Evolutionary conservation across 2,797 vertebrate genomes (phyloP).

Genomic region (Megalops cyprinoides): DNA sequence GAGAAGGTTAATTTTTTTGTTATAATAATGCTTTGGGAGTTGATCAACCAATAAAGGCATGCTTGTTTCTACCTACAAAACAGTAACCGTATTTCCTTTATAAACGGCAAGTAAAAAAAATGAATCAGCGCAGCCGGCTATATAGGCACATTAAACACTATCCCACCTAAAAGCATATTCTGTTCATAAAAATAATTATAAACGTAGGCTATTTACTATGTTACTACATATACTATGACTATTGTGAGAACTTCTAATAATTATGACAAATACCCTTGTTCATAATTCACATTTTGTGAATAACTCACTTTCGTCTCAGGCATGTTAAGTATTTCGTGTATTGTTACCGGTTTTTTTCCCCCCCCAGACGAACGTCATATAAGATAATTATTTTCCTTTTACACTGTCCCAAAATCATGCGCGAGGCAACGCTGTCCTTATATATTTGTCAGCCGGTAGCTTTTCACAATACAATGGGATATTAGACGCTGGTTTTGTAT

Average conservation of each 20-base stretch:
- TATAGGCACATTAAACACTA: not conserved
- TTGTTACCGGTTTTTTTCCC: too few relatives aligned
- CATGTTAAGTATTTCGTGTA: not conserved
- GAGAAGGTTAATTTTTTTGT: not conserved
- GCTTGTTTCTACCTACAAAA: too few relatives aligned
- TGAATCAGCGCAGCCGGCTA: not conserved
- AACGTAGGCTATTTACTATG: not conserved
- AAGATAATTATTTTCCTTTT: too few relatives aligned
- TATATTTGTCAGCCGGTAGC: not conserved
- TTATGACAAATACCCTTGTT: not conserved
- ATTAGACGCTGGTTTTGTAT: not conserved
- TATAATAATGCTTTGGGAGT: not conserved
- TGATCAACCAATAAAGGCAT: not conserved
- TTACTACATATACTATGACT: not conserved
- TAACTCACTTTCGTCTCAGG: not conserved
- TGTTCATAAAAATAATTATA: too few relatives aligned
- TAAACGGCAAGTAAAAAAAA: not conserved
- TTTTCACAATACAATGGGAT: not conserved
- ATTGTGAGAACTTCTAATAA: not conserved
- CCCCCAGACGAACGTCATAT: too few relatives aligned
- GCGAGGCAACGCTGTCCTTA: not conserved
- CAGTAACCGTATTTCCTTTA: not conserved
- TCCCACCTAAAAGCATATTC: too few relatives aligned
- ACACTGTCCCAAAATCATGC: too few relatives aligned
- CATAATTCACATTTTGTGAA: not conserved